Evolutionary conservation across 2,888 invertebrate genomes (phyloP).

Genomic region (Terebella lapidaria): DNA sequence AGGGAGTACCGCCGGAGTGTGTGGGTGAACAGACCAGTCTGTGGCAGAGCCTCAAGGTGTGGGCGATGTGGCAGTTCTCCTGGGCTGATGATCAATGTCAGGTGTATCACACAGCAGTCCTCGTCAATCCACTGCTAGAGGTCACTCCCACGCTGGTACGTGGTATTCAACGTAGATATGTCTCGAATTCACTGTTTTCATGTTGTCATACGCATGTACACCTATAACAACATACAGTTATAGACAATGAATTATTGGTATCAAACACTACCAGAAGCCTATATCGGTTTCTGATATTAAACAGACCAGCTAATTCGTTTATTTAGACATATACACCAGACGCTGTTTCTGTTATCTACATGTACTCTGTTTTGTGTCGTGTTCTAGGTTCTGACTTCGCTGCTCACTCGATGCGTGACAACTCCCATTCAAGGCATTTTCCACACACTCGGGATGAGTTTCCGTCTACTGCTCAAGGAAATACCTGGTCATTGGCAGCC

Average conservation of each 20-base stretch:
- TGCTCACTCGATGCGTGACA: conserved; percentile 32
- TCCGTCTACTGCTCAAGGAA: conserved; percentile 35
- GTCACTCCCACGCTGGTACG: conserved; percentile 42
- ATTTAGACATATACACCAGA: too few relatives aligned
- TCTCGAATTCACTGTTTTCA: too few relatives aligned
- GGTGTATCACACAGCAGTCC: conserved; percentile 36
- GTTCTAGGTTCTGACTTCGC: conserved; percentile 38
- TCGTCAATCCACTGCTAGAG: conserved; percentile 45
- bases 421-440: conserved; percentile 33
- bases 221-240: too few relatives aligned
- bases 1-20: conserved; percentile 41
- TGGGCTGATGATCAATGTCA: conserved; percentile 39
- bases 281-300: too few relatives aligned
- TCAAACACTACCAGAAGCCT: too few relatives aligned
- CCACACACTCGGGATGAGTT: conserved; percentile 30
- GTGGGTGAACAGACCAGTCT: conserved; percentile 27
- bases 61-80: conserved; percentile 32
- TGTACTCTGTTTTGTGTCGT: too few relatives aligned
- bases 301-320: too few relatives aligned
- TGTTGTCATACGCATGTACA: too few relatives aligned
- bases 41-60: conserved; percentile 29
- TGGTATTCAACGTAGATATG: too few relatives aligned
- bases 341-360: too few relatives aligned
- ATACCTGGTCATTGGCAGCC: conserved; percentile 44
- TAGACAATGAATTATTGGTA: too few relatives aligned